Evolutionary conservation across 2,797 vertebrate species (phyloP).

Genomic region (Crenuchus spilurus): DNA sequence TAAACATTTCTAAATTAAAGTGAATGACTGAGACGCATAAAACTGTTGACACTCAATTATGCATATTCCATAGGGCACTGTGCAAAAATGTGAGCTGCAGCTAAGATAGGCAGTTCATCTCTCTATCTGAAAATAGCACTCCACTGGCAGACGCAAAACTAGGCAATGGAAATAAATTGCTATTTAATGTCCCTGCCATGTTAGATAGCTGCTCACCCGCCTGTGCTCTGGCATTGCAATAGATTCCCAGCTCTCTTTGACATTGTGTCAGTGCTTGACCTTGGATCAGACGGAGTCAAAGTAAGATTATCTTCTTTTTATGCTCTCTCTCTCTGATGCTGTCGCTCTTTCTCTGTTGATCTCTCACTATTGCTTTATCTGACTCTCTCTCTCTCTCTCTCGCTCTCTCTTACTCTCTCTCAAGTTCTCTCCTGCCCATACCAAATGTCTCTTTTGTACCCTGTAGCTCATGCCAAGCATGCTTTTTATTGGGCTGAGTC

Average conservation of each 20-base stretch:
- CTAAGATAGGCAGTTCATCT: constrained; percentile 42
- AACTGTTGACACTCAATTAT: constrained; percentile 5
- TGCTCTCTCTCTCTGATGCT: constrained; percentile 14
- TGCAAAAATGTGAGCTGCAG: background rate
- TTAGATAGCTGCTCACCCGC: constrained; percentile 63
- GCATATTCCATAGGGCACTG: constrained; percentile 7
- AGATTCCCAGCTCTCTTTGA: constrained; percentile 36
- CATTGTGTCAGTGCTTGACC: constrained; percentile 44
- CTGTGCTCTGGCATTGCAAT: constrained; percentile 38
- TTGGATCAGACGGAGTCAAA: constrained; percentile 45
- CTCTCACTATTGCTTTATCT: background rate
- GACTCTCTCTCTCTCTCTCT: background rate
- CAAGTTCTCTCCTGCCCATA: background rate
- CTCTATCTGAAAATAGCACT: constrained; percentile 46
- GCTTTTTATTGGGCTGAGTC: background rate
- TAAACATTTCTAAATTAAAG: constrained; percentile 10
- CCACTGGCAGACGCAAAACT: constrained; percentile 40
- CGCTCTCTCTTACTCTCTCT: background rate
- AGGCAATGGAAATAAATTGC: constrained; percentile 69
- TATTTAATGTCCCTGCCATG: constrained; percentile 73
- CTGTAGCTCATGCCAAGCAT: constrained; percentile 37
- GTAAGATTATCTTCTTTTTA: constrained; percentile 45
- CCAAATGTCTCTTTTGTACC: constrained; percentile 2
- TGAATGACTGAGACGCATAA: background rate
- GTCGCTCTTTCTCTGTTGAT: constrained; percentile 4